phyloP scores from a whole-genome alignment of 2,888 invertebrate species.

The Eristalis intricaria region DNA sequence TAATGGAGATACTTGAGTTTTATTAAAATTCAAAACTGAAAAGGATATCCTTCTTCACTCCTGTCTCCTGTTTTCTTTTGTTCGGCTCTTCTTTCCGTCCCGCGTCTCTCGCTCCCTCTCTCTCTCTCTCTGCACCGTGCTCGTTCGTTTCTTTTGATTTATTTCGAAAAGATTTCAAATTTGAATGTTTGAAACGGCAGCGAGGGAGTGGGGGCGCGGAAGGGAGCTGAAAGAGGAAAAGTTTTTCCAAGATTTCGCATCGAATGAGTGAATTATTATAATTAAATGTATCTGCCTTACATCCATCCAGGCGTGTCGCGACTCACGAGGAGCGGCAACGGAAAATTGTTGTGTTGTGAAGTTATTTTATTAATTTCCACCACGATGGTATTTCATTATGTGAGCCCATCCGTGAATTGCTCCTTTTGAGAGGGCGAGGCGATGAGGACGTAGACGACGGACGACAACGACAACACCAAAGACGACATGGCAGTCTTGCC shows the following conservation, averaged over 20 bases:
- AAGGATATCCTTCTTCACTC: conserved; percentile 41
- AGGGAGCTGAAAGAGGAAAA: conserved; percentile 7
- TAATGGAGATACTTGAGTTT: conserved; percentile 71
- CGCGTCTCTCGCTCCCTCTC: not conserved
- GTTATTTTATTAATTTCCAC: conserved; percentile 1
- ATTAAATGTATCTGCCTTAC: not conserved
- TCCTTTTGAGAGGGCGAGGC: not conserved
- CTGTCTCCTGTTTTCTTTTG: conserved; percentile 45
- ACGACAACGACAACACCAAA: not conserved
- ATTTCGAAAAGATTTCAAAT: conserved; percentile 62
- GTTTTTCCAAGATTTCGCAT: conserved; percentile 38
- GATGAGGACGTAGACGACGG: not conserved
- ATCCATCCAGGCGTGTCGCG: not conserved
- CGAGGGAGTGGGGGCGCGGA: not conserved
- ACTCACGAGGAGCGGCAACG: not conserved
- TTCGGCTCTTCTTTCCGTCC: conserved; percentile 23
- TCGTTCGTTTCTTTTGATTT: conserved; percentile 46
- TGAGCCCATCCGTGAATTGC: not conserved
- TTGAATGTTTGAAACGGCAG: conserved; percentile 31
- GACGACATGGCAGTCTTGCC: too few relatives aligned
- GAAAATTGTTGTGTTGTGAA: not conserved
- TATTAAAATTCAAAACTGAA: conserved; percentile 71
- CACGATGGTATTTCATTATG: not conserved
- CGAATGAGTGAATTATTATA: not conserved
- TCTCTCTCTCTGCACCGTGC: conserved; percentile 1